phyloP scores from a whole-genome alignment of 2,113 vertebrate species.

The Tor tambroides region DNA sequence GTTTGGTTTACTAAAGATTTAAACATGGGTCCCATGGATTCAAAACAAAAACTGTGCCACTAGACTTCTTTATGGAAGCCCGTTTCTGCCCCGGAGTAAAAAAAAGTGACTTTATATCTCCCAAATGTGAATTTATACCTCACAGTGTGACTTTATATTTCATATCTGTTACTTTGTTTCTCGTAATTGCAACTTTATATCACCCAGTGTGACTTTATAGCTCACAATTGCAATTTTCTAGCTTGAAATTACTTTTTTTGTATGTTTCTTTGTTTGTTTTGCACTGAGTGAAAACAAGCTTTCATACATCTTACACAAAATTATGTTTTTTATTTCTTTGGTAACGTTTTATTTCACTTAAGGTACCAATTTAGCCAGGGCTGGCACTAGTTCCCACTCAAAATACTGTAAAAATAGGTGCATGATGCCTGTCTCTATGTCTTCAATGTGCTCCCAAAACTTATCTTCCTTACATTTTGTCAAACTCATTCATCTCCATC shows the following conservation, averaged over 20 bases:
- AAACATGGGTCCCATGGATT: not conserved
- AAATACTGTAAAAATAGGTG: not conserved
- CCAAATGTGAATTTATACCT: not conserved
- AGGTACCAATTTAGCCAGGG: too few species aligned
- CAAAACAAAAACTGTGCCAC: not conserved
- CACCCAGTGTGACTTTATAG: not conserved
- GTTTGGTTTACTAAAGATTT: not conserved
- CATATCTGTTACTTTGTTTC: not conserved
- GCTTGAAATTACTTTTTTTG: not conserved
- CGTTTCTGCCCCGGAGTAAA: not conserved
- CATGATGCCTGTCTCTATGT: not conserved
- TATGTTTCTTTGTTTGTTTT: not conserved
- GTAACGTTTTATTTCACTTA: not conserved
- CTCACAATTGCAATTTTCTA: not conserved
- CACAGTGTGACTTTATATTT: not conserved
- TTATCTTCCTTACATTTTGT: not conserved
- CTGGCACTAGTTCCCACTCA: not conserved
- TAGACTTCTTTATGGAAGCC: not conserved
- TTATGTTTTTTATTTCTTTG: not conserved
- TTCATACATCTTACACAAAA: not conserved
- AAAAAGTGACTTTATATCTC: not conserved
- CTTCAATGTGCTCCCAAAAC: not conserved
- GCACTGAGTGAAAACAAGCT: not conserved
- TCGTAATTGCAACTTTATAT: not conserved
- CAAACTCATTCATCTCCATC: not conserved